Conservation (phyloP, 2,113 vertebrate species). For the Nycticebus coucang region DNA sequence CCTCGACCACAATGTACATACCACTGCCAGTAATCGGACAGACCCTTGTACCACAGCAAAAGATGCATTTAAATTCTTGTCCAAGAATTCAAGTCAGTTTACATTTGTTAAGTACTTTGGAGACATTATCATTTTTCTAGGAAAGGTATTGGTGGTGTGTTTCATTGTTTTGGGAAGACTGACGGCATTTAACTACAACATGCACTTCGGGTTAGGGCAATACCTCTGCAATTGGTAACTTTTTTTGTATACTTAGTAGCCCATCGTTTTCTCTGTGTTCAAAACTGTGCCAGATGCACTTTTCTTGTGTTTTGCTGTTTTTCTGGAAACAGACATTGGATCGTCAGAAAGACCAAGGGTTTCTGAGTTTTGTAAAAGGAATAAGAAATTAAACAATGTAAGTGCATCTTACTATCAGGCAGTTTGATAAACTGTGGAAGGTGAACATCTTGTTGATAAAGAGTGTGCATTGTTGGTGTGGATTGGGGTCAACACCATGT, state of each 20-base stretch:
- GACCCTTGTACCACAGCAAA: conserved; percentile 81
- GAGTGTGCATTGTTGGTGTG: neutral
- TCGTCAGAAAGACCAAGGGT: conserved; percentile 81
- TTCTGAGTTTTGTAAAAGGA: conserved; percentile 76
- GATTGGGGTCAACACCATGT: neutral
- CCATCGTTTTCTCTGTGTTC: conserved; percentile 83
- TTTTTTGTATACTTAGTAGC: conserved; percentile 78
- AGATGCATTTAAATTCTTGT: conserved; percentile 76
- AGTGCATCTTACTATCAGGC: neutral
- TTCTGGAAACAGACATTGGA: conserved; percentile 82
- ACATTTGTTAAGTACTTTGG: conserved; percentile 77
- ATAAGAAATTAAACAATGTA: no score
- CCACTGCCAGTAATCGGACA: conserved; percentile 82
- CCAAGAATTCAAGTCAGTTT: conserved; percentile 76
- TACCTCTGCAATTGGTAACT: conserved; percentile 77
- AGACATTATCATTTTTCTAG: conserved; percentile 83
- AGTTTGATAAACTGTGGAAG: neutral
- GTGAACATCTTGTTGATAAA: neutral
- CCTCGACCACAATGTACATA: conserved; percentile 82
- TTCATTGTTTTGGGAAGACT: conserved; percentile 82
- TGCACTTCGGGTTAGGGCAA: conserved; percentile 76
- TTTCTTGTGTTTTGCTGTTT: conserved; percentile 82
- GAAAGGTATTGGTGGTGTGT: conserved; percentile 84
- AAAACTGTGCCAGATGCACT: conserved; percentile 76
- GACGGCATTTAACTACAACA: conserved; percentile 83